Evolutionary conservation across 2,113 vertebrate species (phyloP), one percentile per base, ranked within the genome.

Genomic region (Coptodon rendalli): DNA sequence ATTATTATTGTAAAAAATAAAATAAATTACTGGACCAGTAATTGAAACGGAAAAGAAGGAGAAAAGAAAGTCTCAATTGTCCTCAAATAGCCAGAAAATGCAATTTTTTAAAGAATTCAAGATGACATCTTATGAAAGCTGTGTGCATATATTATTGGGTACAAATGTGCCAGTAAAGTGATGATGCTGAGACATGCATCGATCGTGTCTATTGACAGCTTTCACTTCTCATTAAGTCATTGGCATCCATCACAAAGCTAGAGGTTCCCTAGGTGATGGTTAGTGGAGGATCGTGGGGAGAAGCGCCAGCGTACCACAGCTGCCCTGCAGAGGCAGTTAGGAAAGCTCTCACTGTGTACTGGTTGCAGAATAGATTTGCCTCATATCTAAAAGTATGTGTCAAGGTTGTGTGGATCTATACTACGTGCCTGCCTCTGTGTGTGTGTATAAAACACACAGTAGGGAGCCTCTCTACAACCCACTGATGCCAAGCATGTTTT

Each of bases 191-290:
- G 73, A 85, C 81, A 76, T 84, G 84, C 86, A 61, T 94, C 29
- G 87, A 95, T 92, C 54, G 3, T 13, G 8, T 53, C 48, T 87
- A 92, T 92, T 91, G 91, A 57, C 81, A 59, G 40, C 89, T 82
- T 88, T 92, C 91, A 80, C 90, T 86, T 87, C 84, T 93, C 86
- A 93, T 93, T 93, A 93, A 86, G 59, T 52, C 12, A 7, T 56
- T 34, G 63, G 19, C 79, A 88, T 92, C 87, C 80, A 85, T 92
- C 81, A 94, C 50, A 90, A 50, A 29, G 31, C 38, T n/a, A 5
- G 3, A 13, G 38, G 38, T 29, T 83, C 29, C 71, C 86, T 24
- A 22, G 83, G 54, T 82, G 87, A 80, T 36, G 24, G 81, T 13
- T 31, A 73, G n/a, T 78, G 84, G 56, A 68, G 53, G 8, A 76